Conservation (phyloP, 2,888 invertebrate genomes). For the Tetanocera ferruginea region DNA sequence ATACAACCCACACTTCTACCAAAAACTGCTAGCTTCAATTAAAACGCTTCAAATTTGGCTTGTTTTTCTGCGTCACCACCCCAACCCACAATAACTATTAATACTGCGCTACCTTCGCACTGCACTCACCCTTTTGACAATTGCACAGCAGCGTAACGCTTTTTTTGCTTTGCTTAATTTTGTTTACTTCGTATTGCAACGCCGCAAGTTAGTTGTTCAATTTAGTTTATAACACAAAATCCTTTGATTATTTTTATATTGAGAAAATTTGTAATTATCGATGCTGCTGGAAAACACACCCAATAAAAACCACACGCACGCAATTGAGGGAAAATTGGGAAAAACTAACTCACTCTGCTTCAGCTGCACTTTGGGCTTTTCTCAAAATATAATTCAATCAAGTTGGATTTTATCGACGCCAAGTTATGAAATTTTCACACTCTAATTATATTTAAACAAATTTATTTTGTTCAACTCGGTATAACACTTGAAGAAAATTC, state of each 20-base stretch:
- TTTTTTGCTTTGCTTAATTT: conserved; percentile 13
- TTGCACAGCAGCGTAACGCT: conserved; percentile 5
- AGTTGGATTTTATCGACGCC: neutral
- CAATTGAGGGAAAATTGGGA: conserved; percentile 1
- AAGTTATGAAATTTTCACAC: neutral
- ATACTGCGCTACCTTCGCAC: neutral
- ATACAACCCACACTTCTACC: no score
- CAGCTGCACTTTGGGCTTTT: conserved; percentile 13
- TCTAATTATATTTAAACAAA: neutral
- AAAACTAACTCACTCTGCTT: conserved; percentile 20
- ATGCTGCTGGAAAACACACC: neutral
- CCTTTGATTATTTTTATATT: neutral
- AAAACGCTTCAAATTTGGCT: neutral
- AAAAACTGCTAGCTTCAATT: neutral
- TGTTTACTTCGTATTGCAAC: neutral
- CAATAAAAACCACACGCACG: neutral
- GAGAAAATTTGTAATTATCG: neutral
- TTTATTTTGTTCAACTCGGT: neutral
- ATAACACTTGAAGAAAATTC: conserved; percentile 5
- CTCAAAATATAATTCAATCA: conserved; percentile 1
- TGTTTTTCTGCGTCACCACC: neutral
- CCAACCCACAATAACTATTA: neutral
- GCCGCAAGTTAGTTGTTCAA: neutral
- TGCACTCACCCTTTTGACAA: conserved; percentile 18
- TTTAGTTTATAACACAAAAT: conserved; percentile 3